phyloP scores from a whole-genome alignment of 1,140 invertebrate genomes.

The Euwallacea similis region DNA sequence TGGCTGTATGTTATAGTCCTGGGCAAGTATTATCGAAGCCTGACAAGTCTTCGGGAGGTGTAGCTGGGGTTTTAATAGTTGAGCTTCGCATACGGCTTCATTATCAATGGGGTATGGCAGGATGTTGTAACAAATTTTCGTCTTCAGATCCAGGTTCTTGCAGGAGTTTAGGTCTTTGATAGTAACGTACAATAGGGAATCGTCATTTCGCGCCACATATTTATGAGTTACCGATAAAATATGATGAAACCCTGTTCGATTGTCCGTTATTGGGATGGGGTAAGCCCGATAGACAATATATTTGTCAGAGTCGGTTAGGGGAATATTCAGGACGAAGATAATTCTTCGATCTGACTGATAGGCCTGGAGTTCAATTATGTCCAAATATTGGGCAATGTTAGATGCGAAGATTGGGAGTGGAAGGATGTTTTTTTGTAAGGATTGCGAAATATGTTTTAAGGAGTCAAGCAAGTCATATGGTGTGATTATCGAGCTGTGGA shows the following conservation, averaged over 20 bases:
- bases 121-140: constrained; percentile 15
- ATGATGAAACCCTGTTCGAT: constrained; percentile 17
- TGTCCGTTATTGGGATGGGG: background rate
- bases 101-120: constrained; percentile 24
- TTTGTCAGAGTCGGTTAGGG: background rate
- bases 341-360: constrained; percentile 2
- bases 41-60: constrained; percentile 14
- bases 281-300: constrained; percentile 1
- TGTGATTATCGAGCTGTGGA: constrained; percentile 16
- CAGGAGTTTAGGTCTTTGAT: background rate
- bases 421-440: background rate
- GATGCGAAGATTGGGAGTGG: background rate
- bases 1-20: constrained; percentile 31
- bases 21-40: constrained; percentile 2
- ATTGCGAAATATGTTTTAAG: background rate
- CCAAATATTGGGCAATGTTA: constrained; percentile 7
- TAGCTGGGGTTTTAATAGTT: constrained; percentile 7
- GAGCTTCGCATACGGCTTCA: constrained; percentile 25
- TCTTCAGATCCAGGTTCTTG: background rate
- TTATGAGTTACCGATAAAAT: constrained; percentile 12
- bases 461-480: background rate
- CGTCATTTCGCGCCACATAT: constrained; percentile 15
- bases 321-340: constrained; percentile 7
- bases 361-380: constrained; percentile 9
- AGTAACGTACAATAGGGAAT: background rate